Conservation (phyloP, 92 coral and sea anemone species). For the Porites divaricata region DNA sequence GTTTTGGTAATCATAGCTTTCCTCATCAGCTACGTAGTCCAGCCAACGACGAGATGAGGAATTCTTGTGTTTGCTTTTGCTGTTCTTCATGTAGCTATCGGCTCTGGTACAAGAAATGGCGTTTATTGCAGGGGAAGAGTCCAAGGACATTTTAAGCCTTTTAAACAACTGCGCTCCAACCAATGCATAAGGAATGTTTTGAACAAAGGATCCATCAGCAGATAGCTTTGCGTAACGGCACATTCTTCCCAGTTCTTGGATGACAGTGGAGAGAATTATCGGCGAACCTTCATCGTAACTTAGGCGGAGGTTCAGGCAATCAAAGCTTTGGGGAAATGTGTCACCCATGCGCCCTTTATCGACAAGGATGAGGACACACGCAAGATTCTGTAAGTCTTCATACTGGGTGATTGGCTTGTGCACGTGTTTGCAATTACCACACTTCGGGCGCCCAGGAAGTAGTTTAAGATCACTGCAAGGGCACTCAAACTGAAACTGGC, state of each 20-base stretch:
- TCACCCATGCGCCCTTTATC: constrained; percentile 66
- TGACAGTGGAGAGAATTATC: constrained; percentile 28
- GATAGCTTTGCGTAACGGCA: constrained; percentile 32
- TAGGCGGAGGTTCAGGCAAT: constrained; percentile 48
- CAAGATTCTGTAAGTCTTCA: constrained; percentile 48
- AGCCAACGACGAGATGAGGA: constrained; percentile 36
- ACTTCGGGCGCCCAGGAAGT: not conserved
- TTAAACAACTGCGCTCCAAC: constrained; percentile 35
- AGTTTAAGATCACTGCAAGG: not conserved
- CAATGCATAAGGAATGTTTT: constrained; percentile 37
- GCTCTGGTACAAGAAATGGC: constrained; percentile 18
- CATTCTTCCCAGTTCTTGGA: constrained; percentile 52
- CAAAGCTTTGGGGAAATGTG: constrained; percentile 58
- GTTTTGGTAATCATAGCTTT: constrained; percentile 34
- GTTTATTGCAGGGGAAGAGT: constrained; percentile 18
- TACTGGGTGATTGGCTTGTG: constrained; percentile 51
- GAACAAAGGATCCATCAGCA: not conserved
- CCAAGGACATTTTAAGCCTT: constrained; percentile 22
- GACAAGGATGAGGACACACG: constrained; percentile 54
- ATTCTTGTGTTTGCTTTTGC: not conserved
- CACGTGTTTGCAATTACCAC: constrained; percentile 33
- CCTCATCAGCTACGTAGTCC: constrained; percentile 14
- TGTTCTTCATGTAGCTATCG: constrained; percentile 33
- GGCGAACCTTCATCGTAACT: constrained; percentile 28
- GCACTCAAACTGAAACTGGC: constrained; percentile 17